Base-by-base conservation (phyloP, 1,140 invertebrate species). In the Zaprionus vittiger region DNA sequence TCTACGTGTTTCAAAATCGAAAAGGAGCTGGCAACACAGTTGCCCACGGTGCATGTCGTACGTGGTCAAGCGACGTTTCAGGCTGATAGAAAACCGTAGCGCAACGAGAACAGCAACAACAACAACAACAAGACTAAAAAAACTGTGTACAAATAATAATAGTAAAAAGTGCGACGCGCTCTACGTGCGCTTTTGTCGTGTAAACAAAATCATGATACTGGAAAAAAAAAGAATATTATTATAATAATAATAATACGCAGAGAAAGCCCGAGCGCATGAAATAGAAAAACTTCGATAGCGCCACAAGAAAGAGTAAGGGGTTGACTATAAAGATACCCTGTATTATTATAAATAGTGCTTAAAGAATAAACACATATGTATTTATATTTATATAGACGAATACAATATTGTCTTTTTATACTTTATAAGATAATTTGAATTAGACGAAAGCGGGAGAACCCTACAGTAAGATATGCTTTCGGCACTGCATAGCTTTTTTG, bases 121-220 rank as follows among this genome's bases (percentile, higher is more conserved):
- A 49, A 52, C 54, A 44, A 47, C n/a, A 22, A 64, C 44, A 65
- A 56, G 60, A 66, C 49, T 56, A 59, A 22, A 44, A 63, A 61
- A 73, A 83, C 20, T 26, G 52, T 34, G 71, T 72, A 65, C 64
- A 64, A 76, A 84, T 80, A 85, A 87, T 82, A 81, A 86, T 81
- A 73, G 68, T 80, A 87, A 86, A 87, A 87, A 81, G 85, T 77
- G 81, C 64, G 70, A 68, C 44, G 75, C 41, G 56, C 38, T 66
- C 69, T 87, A 86, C 83, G 83, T 87, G 83, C 76, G 83, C 86
- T 80, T 87, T 87, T 83, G 84, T 73, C 80, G 84, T 87, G 84
- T 87, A 87, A 87, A 87, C 80, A 87, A 87, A 83, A 87, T 83
- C 83, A 87, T 87, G 83, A 82, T 86, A 86, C 81, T 62, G 37